phyloP scores from a whole-genome alignment of 1,140 invertebrate species.

The Spodoptera frugiperda region DNA sequence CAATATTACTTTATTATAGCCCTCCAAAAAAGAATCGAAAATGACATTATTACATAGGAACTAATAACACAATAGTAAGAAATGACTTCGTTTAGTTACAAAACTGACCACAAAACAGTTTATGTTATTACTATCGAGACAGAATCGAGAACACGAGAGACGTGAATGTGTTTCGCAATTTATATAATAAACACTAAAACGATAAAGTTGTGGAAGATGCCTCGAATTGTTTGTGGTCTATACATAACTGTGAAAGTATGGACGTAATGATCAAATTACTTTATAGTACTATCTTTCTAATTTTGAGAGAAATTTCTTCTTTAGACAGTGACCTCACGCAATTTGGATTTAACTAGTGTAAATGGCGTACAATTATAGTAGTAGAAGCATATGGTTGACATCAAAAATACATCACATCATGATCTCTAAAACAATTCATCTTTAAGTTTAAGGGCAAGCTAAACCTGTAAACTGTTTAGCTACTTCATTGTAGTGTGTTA shows the following conservation, averaged over 20 bases:
- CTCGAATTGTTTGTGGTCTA: constrained; percentile 19
- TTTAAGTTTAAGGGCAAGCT: too few relatives aligned
- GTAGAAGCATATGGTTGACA: too few relatives aligned
- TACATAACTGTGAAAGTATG: constrained; percentile 4
- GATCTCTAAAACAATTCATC: too few relatives aligned
- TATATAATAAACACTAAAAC: not conserved
- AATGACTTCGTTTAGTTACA: constrained; percentile 3
- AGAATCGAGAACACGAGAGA: not conserved
- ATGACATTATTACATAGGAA: not conserved
- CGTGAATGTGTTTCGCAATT: constrained; percentile 9
- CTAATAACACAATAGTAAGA: not conserved
- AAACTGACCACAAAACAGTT: constrained; percentile 9
- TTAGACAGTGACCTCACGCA: too few relatives aligned
- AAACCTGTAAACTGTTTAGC: too few relatives aligned
- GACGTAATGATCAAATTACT: constrained; percentile 2
- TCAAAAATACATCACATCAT: too few relatives aligned
- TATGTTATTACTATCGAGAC: not conserved
- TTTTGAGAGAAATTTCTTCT: too few relatives aligned
- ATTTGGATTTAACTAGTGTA: not conserved
- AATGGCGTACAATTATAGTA: too few relatives aligned
- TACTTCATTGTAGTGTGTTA: too few relatives aligned
- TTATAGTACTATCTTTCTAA: not conserved
- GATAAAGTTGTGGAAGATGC: not conserved
- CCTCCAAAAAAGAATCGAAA: not conserved
- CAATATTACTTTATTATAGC: too few relatives aligned